These are phyloP conservation scores for Montipora capitata DNA, from an alignment of 92 coral and sea anemone species.

Conservation along the genomic window DNA sequence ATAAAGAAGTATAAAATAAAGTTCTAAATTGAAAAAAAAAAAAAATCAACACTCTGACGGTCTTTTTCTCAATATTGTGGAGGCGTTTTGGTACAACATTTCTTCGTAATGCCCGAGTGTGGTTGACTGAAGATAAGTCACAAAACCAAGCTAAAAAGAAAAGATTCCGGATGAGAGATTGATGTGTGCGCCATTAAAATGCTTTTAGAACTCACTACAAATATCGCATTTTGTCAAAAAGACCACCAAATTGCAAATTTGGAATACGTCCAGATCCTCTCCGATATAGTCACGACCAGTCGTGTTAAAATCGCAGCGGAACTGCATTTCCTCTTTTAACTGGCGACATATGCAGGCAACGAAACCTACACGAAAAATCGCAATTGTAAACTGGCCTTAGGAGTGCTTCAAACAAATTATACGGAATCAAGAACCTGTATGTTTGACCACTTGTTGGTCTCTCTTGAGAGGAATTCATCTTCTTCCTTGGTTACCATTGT, in stretches of 20 bases:
- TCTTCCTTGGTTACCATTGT: conserved; percentile 67
- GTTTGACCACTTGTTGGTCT: conserved; percentile 77
- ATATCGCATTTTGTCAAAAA: too few species aligned
- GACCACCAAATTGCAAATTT: too few species aligned
- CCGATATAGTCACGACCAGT: too few species aligned
- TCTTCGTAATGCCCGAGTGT: background rate
- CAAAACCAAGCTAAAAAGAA: background rate
- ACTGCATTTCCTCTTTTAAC: too few species aligned
- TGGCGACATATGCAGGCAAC: too few species aligned
- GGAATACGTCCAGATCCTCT: too few species aligned
- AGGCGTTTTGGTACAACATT: background rate
- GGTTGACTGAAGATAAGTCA: background rate
- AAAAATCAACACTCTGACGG: too few species aligned
- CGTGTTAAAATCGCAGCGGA: too few species aligned
- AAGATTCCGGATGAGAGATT: background rate
- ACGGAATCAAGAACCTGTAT: conserved; percentile 62
- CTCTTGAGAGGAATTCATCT: conserved; percentile 79
- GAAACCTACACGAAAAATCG: background rate
- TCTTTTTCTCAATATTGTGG: too few species aligned
- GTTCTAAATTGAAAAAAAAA: too few species aligned
- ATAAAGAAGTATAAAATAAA: too few species aligned
- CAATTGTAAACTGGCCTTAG: background rate
- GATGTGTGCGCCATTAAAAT: background rate
- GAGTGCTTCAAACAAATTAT: background rate
- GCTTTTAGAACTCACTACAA: too few species aligned